Conservation (phyloP, 2,797 vertebrate genomes). For the Pempheris klunzingeri region DNA sequence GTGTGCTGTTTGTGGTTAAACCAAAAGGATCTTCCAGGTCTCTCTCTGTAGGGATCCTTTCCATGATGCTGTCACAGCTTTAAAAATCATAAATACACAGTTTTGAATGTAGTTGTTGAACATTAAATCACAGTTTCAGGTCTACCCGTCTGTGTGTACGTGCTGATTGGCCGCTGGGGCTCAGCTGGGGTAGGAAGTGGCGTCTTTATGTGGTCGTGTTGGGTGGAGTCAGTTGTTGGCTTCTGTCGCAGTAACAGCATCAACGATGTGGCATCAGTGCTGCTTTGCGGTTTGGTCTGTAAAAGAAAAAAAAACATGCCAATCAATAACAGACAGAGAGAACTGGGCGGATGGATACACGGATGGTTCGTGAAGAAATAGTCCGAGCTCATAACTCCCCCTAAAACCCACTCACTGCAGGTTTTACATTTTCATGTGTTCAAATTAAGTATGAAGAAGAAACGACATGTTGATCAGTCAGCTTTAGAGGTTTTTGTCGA, state of each 20-base stretch:
- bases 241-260: slow-evolving; percentile 13
- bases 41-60: too few species aligned
- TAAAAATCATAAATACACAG: neutral
- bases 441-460: neutral
- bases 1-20: too few species aligned
- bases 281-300: slow-evolving; percentile 62
- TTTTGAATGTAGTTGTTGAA: neutral
- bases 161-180: slow-evolving; percentile 22
- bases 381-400: neutral
- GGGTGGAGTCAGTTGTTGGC: slow-evolving; percentile 56
- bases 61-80: too few species aligned
- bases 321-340: neutral
- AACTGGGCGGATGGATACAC: neutral
- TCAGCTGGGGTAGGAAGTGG: slow-evolving; percentile 26
- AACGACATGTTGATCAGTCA: too few species aligned
- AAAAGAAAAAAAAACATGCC: neutral
- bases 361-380: neutral
- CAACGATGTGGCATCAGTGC: slow-evolving; percentile 56
- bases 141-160: slow-evolving; percentile 64
- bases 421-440: too few species aligned
- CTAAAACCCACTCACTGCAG: neutral
- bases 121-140: neutral
- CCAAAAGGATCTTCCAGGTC: too few species aligned
- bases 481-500: neutral
- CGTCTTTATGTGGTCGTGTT: slow-evolving; percentile 29